Evolutionary conservation across 2,113 vertebrate species (phyloP).

Genomic region (Pseudopipra pipra): DNA sequence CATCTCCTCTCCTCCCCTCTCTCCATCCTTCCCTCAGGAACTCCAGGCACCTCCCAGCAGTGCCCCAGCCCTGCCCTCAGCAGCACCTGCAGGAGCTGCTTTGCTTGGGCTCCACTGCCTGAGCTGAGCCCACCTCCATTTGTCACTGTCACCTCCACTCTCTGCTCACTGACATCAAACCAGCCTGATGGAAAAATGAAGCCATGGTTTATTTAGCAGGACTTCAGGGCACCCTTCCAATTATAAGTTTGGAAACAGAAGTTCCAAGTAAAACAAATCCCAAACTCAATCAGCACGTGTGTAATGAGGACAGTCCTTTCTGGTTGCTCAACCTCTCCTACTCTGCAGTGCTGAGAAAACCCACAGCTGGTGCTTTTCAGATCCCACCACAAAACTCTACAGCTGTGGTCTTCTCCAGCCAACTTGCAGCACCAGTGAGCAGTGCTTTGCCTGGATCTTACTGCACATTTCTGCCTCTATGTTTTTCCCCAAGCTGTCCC

Average conservation of each 20-base stretch:
- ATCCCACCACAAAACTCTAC: not conserved
- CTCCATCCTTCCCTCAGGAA: not conserved
- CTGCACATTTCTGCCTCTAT: not conserved
- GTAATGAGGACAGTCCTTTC: not conserved
- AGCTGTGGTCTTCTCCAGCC: not conserved
- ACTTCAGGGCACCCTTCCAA: not conserved
- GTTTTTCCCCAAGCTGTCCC: not conserved
- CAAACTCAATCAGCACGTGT: not conserved
- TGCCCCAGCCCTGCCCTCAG: not conserved
- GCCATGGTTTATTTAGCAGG: not conserved
- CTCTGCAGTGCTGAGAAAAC: not conserved
- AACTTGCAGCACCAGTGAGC: not conserved
- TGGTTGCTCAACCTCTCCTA: not conserved
- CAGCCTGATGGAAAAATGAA: not conserved
- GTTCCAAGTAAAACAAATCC: not conserved
- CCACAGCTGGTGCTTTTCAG: not conserved
- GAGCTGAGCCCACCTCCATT: not conserved
- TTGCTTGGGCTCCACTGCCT: not conserved
- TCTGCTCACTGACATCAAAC: not conserved
- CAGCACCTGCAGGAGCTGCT: not conserved
- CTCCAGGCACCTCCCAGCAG: not conserved
- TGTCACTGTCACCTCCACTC: slow-evolving; percentile 17
- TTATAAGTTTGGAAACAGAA: not conserved
- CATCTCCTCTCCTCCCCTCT: not conserved
- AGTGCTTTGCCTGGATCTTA: not conserved